Evolutionary conservation across 2,888 invertebrate genomes (phyloP).

Genomic region (Diarsia brunnea): DNA sequence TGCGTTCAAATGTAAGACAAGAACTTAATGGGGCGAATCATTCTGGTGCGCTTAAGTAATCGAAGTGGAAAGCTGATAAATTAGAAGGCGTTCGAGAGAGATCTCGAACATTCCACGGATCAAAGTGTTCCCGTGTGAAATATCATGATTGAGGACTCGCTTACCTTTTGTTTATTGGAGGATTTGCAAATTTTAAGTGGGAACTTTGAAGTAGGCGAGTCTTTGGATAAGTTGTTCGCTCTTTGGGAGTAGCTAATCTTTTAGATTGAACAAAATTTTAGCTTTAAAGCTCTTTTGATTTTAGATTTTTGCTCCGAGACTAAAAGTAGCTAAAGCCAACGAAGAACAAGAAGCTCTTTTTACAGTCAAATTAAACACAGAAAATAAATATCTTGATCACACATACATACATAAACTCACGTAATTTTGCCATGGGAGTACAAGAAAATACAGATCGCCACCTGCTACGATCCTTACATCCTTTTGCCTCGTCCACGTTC

Average conservation of each 20-base stretch:
- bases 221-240: conserved; percentile 12
- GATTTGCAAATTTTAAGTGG: conserved; percentile 51
- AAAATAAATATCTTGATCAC: background rate
- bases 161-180: conserved; percentile 59
- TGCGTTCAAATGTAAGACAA: conserved; percentile 77
- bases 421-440: too few species aligned
- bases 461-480: too few species aligned
- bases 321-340: background rate
- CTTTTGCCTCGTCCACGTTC: too few species aligned
- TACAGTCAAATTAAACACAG: background rate
- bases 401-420: too few species aligned
- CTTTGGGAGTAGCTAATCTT: conserved; percentile 17
- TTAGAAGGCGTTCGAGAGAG: conserved; percentile 73
- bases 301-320: background rate
- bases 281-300: background rate
- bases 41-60: conserved; percentile 83
- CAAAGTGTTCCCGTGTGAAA: conserved; percentile 71
- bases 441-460: too few species aligned
- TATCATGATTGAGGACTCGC: conserved; percentile 61
- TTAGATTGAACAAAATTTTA: conserved; percentile 11
- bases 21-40: conserved; percentile 86
- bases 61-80: conserved; percentile 86
- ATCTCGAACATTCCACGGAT: conserved; percentile 73
- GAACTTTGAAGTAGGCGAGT: conserved; percentile 17
- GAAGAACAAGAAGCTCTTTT: background rate